These are phyloP conservation scores for Aurelia sp. DNA, from an alignment of 30 jellyfish, hydroid and myxozoan genomes.

Conservation along the genomic window DNA sequence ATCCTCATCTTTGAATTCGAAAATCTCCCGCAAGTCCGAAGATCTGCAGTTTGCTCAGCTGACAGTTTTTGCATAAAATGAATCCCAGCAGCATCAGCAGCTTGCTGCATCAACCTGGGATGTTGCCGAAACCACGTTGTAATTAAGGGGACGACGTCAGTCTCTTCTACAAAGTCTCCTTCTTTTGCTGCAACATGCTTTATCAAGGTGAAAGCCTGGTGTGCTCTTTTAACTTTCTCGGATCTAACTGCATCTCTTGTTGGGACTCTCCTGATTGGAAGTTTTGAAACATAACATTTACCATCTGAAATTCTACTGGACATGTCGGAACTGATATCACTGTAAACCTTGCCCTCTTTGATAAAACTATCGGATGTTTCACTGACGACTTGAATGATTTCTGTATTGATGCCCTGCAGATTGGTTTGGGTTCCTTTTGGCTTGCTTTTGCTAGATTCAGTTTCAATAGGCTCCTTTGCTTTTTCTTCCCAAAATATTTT, in stretches of 20 bases:
- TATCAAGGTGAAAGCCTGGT: neutral
- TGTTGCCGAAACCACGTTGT: neutral
- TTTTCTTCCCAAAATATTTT: neutral
- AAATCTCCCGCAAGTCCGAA: neutral
- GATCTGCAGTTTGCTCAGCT: conserved; percentile 4
- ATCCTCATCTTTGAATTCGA: neutral
- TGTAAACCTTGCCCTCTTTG: neutral
- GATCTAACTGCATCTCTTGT: neutral
- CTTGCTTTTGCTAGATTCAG: too few species aligned
- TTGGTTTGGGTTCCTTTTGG: too few species aligned
- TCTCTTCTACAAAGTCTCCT: neutral
- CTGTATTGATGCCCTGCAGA: too few species aligned
- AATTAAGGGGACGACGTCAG: neutral
- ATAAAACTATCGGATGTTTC: too few species aligned
- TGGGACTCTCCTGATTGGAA: neutral
- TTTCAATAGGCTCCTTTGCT: neutral
- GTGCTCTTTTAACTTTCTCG: neutral
- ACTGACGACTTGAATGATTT: too few species aligned
- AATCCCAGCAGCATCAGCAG: neutral
- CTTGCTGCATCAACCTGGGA: neutral
- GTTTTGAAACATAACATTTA: neutral
- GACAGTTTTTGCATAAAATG: neutral
- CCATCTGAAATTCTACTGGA: neutral
- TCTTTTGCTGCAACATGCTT: conserved; percentile 2
- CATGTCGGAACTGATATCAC: neutral